Base-by-base conservation (phyloP, 2,888 invertebrate species). In the Dendrolimus pini region DNA sequence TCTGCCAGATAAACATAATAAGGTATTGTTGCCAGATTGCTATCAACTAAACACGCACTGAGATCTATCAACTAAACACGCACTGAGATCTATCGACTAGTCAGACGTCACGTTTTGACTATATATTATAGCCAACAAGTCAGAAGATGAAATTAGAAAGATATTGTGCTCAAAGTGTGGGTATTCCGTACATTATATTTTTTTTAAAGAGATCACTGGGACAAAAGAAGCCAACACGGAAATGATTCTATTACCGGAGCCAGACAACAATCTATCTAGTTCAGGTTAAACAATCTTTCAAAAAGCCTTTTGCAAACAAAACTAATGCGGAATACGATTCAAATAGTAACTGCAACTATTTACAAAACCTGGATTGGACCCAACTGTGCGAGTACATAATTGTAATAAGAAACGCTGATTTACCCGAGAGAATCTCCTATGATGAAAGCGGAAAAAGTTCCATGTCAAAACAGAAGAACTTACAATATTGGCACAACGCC, bases 401-500 rank as follows among this genome's bases (percentile, higher is more conserved):
- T 30, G 62, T 61, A 61, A 60, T 54, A 41, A 41, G 61, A 55
- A 62, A 60, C 59, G 55, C 60, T 55, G 42, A 6, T 30, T 30
- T 30, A 30, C 30, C 30, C 3, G 30, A 30, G 30, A 30, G 30
- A 30, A 30, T 6, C 30, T 30, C 30, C 30, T 30, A 30, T 30
- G 30, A 30, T 30, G 6, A 30, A 30, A 30, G 30, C 30, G 30
- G 30, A 30, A 30, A 30, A 30, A 30, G 30, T 30, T 30, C 30
- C 30, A 30, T 6, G 30, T 30, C 30, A 30, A 30, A 63, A 64
- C 63, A 67, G 59, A 58, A 47, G 59, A 58, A 63, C 63, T 63
- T 64, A 68, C 61, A 65, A 61, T 62, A 71, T 81, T 82, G 83
- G 80, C 82, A 63, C 61, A 54, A 62, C 66, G 79, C 80, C 82